Percentiles rank a stretch among this genome's conserved stretches.
phyloP scores from a whole-genome alignment of 2,113 vertebrate species.

The Hyla sarda region DNA sequence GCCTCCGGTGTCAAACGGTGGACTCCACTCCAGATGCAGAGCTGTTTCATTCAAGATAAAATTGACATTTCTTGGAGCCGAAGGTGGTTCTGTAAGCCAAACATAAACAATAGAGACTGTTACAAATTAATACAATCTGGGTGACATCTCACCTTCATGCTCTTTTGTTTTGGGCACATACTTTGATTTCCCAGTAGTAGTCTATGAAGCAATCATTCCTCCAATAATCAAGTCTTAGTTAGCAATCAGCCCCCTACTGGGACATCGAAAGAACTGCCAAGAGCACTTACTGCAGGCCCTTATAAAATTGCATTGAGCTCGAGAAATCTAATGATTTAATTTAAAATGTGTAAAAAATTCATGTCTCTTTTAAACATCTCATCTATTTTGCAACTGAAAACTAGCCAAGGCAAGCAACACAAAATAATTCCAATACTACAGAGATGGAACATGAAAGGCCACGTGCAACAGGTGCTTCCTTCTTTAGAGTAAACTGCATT shows the following conservation, averaged over 20 bases:
- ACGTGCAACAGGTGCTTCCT: slow-evolving; percentile 4
- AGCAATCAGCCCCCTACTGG: slow-evolving; percentile 58
- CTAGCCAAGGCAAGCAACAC: slow-evolving; percentile 20
- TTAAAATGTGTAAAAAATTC: slow-evolving; percentile 58
- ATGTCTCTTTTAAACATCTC: slow-evolving; percentile 43
- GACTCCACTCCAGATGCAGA: slow-evolving; percentile 92
- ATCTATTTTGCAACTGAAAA: slow-evolving; percentile 38
- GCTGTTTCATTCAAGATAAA: slow-evolving; percentile 94
- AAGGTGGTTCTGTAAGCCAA: slow-evolving; percentile 79
- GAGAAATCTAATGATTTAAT: slow-evolving; percentile 58
- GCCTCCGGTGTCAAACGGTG: slow-evolving; percentile 89
- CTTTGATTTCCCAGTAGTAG: slow-evolving; percentile 56
- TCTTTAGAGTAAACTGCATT: background rate
- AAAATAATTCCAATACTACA: background rate
- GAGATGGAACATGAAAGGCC: background rate
- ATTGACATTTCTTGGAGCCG: slow-evolving; percentile 81
- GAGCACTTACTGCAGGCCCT: slow-evolving; percentile 48
- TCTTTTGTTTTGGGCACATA: slow-evolving; percentile 34
- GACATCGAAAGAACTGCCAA: slow-evolving; percentile 50
- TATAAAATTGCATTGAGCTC: slow-evolving; percentile 52
- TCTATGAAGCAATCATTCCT: slow-evolving; percentile 53
- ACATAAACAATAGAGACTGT: slow-evolving; percentile 56
- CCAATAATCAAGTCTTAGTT: slow-evolving; percentile 58
- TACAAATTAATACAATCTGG: slow-evolving; percentile 41
- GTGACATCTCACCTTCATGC: slow-evolving; percentile 24